phyloP scores from a whole-genome alignment of 2,888 invertebrate genomes.

The Rambutsinella grinnellia region DNA sequence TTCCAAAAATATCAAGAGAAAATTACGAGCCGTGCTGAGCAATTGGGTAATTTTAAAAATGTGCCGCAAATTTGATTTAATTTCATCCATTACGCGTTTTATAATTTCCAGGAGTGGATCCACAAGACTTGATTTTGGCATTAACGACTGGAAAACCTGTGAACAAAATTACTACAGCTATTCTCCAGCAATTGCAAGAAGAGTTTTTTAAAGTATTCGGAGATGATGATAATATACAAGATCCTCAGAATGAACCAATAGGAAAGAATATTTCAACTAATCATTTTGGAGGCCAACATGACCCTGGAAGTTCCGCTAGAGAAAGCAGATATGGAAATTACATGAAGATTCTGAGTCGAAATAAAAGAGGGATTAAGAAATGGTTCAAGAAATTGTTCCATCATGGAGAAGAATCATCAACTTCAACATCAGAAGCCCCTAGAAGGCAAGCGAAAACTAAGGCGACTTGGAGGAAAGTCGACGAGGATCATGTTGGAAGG shows the following conservation, averaged over 20 bases:
- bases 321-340: conserved; percentile 11
- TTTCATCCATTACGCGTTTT: not conserved
- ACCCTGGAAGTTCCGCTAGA: no score
- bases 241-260: not conserved
- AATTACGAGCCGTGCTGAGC: conserved; percentile 5
- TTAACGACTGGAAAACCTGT: not conserved
- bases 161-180: not conserved
- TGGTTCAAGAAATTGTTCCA: conserved; percentile 44
- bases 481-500: not conserved
- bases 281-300: no score
- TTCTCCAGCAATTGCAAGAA: conserved; percentile 8
- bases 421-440: conserved; percentile 2
- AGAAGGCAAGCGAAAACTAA: not conserved
- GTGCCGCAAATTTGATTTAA: no score
- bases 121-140: conserved; percentile 10
- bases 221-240: not conserved
- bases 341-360: conserved; percentile 25
- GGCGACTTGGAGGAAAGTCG: not conserved
- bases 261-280: not conserved
- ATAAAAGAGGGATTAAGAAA: conserved; percentile 36
- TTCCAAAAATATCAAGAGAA: conserved; percentile 10
- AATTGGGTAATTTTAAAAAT: conserved; percentile 13
- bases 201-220: conserved; percentile 17
- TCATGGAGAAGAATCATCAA: not conserved
- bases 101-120: conserved; percentile 3